Evolutionary conservation across 1,140 invertebrate genomes (phyloP).

Genomic region (Aphelinus atriplicis): DNA sequence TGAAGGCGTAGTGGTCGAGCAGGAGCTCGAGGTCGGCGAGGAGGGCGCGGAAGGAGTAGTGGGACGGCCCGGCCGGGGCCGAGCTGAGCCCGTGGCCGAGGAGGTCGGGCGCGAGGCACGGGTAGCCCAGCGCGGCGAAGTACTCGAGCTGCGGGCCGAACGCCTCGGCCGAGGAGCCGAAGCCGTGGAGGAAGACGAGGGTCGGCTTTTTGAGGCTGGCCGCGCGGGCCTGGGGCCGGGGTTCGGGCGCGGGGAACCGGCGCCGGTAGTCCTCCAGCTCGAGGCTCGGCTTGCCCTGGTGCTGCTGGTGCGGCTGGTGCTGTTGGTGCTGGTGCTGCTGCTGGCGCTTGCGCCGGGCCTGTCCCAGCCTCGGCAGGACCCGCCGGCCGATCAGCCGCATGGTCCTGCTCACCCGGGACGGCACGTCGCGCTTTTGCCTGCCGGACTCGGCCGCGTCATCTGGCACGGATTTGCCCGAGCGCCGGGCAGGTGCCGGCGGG

Average conservation of each 20-base stretch:
- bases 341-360: background rate
- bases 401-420: too few relatives aligned
- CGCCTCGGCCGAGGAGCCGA: constrained; percentile 76
- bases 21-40: constrained; percentile 71
- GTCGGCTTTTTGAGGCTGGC: constrained; percentile 63
- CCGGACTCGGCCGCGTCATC: too few relatives aligned
- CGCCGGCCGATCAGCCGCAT: too few relatives aligned
- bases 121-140: constrained; percentile 72
- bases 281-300: constrained; percentile 23
- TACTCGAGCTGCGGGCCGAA: constrained; percentile 74
- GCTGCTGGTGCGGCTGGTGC: background rate
- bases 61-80: constrained; percentile 67
- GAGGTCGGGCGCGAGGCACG: constrained; percentile 77
- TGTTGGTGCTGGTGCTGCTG: constrained; percentile 3
- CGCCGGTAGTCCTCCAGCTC: constrained; percentile 46
- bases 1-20: constrained; percentile 71
- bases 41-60: constrained; percentile 75
- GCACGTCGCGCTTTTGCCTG: too few relatives aligned
- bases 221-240: background rate
- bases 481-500: too few relatives aligned
- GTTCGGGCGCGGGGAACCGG: constrained; percentile 22
- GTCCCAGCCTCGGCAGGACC: background rate
- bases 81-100: constrained; percentile 79
- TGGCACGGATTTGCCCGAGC: too few relatives aligned
- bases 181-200: constrained; percentile 79